These are phyloP conservation scores for Musca domestica DNA, from an alignment of 1,140 invertebrate species.

Conservation along the genomic window DNA sequence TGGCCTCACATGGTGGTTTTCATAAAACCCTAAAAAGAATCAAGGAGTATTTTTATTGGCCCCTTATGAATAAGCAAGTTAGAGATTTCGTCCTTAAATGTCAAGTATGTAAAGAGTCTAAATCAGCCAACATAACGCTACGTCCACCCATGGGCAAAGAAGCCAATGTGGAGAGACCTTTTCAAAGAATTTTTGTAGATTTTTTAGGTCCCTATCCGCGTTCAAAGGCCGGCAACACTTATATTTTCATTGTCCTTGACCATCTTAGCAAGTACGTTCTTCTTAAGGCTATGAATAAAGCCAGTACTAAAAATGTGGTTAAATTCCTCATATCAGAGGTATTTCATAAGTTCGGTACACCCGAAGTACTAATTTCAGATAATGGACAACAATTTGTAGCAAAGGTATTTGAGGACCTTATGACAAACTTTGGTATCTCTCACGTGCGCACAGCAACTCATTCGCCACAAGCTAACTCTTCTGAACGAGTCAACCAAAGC, in stretches of 20 bases:
- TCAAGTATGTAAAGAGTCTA: background rate
- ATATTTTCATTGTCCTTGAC: background rate
- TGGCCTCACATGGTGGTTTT: background rate
- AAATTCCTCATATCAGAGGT: background rate
- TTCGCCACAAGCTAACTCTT: background rate
- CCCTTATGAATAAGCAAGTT: background rate
- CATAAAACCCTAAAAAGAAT: background rate
- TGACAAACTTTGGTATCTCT: background rate
- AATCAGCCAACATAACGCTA: background rate
- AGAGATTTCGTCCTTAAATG: background rate
- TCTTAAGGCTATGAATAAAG: background rate
- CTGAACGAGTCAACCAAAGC: background rate
- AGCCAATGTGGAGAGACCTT: background rate
- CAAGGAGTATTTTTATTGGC: background rate
- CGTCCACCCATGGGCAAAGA: background rate
- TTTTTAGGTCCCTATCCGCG: background rate
- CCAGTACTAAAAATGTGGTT: background rate
- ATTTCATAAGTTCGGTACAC: background rate
- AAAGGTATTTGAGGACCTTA: background rate
- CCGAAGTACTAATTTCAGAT: background rate
- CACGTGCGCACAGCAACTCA: background rate
- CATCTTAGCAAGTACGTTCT: constrained; percentile 5
- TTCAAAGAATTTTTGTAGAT: background rate
- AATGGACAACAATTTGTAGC: constrained; percentile 4
- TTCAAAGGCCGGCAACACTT: background rate